Conservation (phyloP, 2,797 vertebrate genomes). For the Salarias fasciatus region DNA sequence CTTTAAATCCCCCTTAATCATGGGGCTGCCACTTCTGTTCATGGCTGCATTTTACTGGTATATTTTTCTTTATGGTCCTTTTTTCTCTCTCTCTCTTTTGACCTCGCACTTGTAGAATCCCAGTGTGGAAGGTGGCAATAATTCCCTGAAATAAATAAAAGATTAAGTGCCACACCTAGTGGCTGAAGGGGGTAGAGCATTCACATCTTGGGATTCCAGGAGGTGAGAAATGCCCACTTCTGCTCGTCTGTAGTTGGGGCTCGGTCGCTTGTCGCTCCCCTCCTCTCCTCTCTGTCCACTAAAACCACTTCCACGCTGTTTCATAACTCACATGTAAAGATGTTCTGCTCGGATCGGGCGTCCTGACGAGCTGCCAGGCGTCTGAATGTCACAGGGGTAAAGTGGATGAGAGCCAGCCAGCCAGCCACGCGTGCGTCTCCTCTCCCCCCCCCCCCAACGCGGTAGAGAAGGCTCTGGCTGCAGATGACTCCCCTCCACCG, state of each 20-base stretch:
- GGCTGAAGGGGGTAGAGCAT: constrained; percentile 82
- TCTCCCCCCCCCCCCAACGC: constrained; percentile 2
- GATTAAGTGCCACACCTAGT: constrained; percentile 92
- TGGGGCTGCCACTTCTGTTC: neutral
- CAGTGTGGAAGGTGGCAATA: constrained; percentile 33
- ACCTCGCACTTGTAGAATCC: constrained; percentile 2
- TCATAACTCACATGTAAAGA: constrained; percentile 13
- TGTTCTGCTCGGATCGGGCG: constrained; percentile 23
- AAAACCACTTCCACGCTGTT: neutral
- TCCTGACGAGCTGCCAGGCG: constrained; percentile 31
- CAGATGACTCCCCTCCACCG: constrained; percentile 16
- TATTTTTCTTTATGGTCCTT: no score
- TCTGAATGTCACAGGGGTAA: constrained; percentile 46
- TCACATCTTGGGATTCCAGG: constrained; percentile 25
- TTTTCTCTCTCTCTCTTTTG: neutral
- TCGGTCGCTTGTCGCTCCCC: neutral
- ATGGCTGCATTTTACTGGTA: neutral
- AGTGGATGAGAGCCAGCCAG: constrained; percentile 33
- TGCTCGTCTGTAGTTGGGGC: neutral
- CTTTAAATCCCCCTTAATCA: no score
- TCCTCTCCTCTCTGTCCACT: neutral
- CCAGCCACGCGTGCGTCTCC: neutral
- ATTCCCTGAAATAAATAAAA: constrained; percentile 79
- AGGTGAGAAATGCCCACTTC: neutral
- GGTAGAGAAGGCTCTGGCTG: constrained; percentile 21